phyloP scores from a whole-genome alignment of 2,113 vertebrate species.

The Psittacula cyanocephala region DNA sequence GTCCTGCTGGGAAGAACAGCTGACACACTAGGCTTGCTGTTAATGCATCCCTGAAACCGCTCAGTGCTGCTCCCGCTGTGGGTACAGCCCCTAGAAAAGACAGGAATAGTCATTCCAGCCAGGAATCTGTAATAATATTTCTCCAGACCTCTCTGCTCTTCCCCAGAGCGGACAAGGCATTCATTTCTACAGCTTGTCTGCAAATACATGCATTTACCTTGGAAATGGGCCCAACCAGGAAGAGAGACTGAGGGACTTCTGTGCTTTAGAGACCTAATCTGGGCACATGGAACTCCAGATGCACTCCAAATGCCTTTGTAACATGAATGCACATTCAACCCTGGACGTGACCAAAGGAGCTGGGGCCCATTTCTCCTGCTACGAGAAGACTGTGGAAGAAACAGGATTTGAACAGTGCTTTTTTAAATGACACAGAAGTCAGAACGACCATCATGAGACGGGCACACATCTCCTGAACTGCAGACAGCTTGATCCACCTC shows the following conservation, averaged over 20 bases:
- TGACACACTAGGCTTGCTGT: not conserved
- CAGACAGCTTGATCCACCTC: not conserved
- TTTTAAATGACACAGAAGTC: not conserved
- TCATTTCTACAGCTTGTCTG: not conserved
- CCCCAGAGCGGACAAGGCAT: not conserved
- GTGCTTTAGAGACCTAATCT: not conserved
- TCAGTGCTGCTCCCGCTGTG: not conserved
- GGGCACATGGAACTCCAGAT: not conserved
- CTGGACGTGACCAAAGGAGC: not conserved
- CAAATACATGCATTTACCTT: not conserved
- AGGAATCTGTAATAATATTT: slow-evolving; percentile 15
- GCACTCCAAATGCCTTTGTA: not conserved
- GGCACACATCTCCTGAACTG: not conserved
- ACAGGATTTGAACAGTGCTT: not conserved
- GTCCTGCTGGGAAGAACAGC: not conserved
- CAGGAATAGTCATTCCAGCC: not conserved
- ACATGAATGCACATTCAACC: not conserved
- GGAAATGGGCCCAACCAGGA: not conserved
- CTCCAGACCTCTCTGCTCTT: not conserved
- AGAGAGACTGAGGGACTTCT: not conserved
- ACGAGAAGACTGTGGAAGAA: not conserved
- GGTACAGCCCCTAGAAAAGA: not conserved
- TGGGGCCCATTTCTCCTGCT: not conserved
- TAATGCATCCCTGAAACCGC: not conserved
- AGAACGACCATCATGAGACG: not conserved